Base-by-base conservation (phyloP, 2,888 invertebrate genomes). In the Meganola albula region DNA sequence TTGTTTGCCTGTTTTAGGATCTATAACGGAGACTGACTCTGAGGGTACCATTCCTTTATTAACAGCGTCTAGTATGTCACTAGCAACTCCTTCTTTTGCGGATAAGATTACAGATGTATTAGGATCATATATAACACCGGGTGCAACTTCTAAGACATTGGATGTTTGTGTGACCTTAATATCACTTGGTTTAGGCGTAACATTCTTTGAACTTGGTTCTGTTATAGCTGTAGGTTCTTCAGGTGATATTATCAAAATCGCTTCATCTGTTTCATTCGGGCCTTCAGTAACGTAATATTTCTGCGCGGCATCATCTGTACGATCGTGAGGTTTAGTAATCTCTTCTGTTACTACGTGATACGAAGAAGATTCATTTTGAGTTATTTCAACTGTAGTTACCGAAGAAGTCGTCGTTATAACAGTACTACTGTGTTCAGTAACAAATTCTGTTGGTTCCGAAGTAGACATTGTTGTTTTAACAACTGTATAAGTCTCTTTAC, bases 101-200 rank as follows among this genome's bases (percentile, higher is more conserved):
- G 91, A 90, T 51, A 91, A 89, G 2, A 94, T 88, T 16, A 90
- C 66, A 1, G 91, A 90, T 14, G 91, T 90, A 10, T 90, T 88
- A 0, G 94, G 93, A 74, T 94, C 92, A 62, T 91, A 94, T 49
- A 92, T 90, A 7, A 92, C 83, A 9, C 91, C 92, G 1, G 90
- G 90, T 13, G 89, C 85, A 23, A 93, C 87, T 78, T 92, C 90
- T n/a, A 93, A n/a, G 12, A n/a, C n/a, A n/a, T n/a, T n/a, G n/a
- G 59, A 0, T 90, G 90, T 58, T 90, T 44, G 5, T 34, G 21
- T 5, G 39, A 16, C 30, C 40, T n/a, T n/a, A n/a, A n/a, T n/a
- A n/a, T n/a, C n/a, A n/a, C n/a, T n/a, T n/a, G n/a, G n/a, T n/a
- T n/a, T n/a, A n/a, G n/a, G n/a, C n/a, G n/a, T n/a, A n/a, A n/a